phyloP scores from a whole-genome alignment of 2,888 invertebrate species.

The Dryococelus australis region DNA sequence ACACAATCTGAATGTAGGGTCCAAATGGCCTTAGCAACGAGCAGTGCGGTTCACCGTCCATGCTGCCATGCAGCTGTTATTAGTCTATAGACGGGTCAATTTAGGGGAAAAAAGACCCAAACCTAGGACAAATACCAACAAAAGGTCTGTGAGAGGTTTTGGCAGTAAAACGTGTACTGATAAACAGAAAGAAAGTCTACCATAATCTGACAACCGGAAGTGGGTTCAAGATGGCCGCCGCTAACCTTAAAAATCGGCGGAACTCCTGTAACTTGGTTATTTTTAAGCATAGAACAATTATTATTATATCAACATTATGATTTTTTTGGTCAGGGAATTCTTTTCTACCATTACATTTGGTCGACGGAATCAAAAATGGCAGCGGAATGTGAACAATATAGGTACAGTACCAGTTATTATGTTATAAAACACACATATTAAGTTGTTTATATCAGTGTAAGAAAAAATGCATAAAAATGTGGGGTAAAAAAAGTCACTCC shows the following conservation, averaged over 20 bases:
- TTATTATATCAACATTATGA: background rate
- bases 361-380: too few species aligned
- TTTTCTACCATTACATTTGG: too few species aligned
- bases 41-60: too few species aligned
- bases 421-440: too few species aligned
- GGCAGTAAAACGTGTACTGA: background rate
- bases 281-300: background rate
- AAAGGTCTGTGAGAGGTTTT: background rate
- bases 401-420: too few species aligned
- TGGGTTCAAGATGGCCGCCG: conserved; percentile 11
- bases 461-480: background rate
- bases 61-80: too few species aligned
- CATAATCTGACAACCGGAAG: background rate
- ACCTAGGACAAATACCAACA: background rate
- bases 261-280: background rate
- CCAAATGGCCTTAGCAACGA: too few species aligned
- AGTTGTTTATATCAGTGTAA: too few species aligned
- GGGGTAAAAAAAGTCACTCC: background rate
- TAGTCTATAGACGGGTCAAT: conserved; percentile 4
- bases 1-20: too few species aligned
- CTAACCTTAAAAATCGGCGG: background rate
- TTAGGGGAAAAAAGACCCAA: background rate
- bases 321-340: background rate
- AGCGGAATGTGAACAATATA: too few species aligned
- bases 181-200: background rate